Conservation (phyloP, 2,113 vertebrate species). For the Trochalopteron elliotii region DNA sequence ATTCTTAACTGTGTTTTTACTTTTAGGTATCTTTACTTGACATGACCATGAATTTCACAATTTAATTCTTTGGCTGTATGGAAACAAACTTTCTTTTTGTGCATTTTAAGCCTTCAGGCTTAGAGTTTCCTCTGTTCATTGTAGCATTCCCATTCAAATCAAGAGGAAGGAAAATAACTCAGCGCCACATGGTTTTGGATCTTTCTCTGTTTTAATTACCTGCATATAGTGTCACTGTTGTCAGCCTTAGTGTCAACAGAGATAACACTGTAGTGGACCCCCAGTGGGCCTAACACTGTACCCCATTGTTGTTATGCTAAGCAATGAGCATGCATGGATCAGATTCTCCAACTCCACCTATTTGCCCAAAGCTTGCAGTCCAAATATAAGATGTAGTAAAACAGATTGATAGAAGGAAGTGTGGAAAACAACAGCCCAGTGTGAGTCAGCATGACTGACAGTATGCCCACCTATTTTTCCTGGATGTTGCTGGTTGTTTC, state of each 20-base stretch:
- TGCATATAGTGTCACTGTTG: neutral
- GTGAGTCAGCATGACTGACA: conserved; percentile 8
- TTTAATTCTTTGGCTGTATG: neutral
- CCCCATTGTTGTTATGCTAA: neutral
- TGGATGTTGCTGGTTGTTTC: conserved; percentile 8
- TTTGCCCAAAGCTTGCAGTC: neutral
- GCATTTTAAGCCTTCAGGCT: neutral
- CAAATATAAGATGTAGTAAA: neutral
- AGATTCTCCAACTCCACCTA: neutral
- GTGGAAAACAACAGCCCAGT: neutral
- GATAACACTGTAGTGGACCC: neutral
- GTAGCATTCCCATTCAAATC: neutral
- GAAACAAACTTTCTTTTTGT: neutral
- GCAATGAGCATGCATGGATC: neutral
- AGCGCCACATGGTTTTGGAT: neutral
- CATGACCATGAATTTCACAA: neutral
- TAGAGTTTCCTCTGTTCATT: neutral
- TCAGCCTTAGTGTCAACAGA: neutral
- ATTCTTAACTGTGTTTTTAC: neutral
- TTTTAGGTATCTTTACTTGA: neutral
- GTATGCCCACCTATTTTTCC: neutral
- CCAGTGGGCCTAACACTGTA: rapidly evolving
- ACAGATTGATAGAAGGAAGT: neutral
- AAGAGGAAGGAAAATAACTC: neutral
- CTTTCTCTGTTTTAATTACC: neutral